Base-by-base conservation (phyloP, 2,113 vertebrate species). In the Felis chaus region DNA sequence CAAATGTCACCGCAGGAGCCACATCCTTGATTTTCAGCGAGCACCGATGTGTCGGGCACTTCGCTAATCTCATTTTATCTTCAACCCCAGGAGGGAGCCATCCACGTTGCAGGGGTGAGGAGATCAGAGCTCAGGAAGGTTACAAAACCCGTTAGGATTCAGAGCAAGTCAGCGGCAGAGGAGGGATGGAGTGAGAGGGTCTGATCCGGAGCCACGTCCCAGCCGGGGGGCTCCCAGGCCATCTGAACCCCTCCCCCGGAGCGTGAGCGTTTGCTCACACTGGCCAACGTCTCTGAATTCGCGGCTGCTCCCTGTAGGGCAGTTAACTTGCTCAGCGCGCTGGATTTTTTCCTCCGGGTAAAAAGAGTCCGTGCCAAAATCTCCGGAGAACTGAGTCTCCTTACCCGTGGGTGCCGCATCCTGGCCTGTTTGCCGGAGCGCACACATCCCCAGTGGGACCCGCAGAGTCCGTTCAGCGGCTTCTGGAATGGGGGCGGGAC, bases 391-490 rank as follows among this genome's bases (percentile, higher is more conserved):
- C 66, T 12, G 84, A 84, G 87, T 4, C 9, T 41, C 53, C 29
- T 71, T 39, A 13, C 4, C 76, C 53, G 93, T 73, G 27, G 13
- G 25, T 31, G 31, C 2, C 3, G 83, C 53, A 50, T 95, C 76
- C 33, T 7, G 96, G 55, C 96, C 95, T 92, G 91, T 73, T 92
- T 97, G 90, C 97, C 94, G 21, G 57, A 95, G 96, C 82, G 80
- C 87, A 79, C 16, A 14, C 65, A 93, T 96, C 36, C 92, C 93
- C 69, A 53, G 88, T 8, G 61, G 66, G 96, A 90, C 68, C 97
- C 96, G 79, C 69, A 85, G 97, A 55, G 84, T 93, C 86, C 76
- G 33, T 31, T 4, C 55, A 36, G 92, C 71, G 23, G 95, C 95
- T 92, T 55, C 69, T 73, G 66, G 97, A 95, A 11, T 50, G 10